Conservation (phyloP, 2,888 invertebrate genomes). For the Bombylius major region DNA sequence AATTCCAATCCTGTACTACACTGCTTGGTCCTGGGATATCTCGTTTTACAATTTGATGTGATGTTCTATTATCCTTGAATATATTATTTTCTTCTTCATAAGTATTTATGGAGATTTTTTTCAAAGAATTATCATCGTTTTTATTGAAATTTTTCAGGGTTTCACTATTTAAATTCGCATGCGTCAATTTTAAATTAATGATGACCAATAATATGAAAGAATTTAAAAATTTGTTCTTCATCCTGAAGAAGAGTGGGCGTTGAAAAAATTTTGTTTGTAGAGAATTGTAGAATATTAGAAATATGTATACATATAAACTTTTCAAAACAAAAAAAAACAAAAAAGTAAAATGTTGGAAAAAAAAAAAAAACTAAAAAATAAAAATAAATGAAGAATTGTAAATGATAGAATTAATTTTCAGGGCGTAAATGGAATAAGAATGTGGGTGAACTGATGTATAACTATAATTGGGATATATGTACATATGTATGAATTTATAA, state of each 20-base stretch:
- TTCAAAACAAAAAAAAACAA: too few relatives aligned
- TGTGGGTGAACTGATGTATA: too few relatives aligned
- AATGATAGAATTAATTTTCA: too few relatives aligned
- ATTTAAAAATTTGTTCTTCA: neutral
- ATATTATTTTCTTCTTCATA: constrained; percentile 12
- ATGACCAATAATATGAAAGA: constrained; percentile 10
- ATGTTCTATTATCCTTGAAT: constrained; percentile 9
- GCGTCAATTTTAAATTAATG: constrained; percentile 5
- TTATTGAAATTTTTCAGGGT: neutral
- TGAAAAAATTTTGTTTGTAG: neutral
- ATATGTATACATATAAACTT: too few relatives aligned
- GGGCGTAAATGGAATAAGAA: too few relatives aligned
- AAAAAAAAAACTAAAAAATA: too few relatives aligned
- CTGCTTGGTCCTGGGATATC: constrained; percentile 19
- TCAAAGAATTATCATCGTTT: neutral
- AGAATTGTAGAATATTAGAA: too few relatives aligned
- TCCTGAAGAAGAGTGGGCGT: neutral
- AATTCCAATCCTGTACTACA: constrained; percentile 38
- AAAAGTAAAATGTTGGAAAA: too few relatives aligned
- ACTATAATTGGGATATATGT: too few relatives aligned
- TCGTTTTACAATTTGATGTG: neutral
- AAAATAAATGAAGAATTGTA: too few relatives aligned
- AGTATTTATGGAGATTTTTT: neutral
- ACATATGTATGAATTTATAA: too few relatives aligned
- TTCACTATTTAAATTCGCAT: constrained; percentile 1